Conservation (phyloP, 2,113 vertebrate species). For the Eclectus roratus region DNA sequence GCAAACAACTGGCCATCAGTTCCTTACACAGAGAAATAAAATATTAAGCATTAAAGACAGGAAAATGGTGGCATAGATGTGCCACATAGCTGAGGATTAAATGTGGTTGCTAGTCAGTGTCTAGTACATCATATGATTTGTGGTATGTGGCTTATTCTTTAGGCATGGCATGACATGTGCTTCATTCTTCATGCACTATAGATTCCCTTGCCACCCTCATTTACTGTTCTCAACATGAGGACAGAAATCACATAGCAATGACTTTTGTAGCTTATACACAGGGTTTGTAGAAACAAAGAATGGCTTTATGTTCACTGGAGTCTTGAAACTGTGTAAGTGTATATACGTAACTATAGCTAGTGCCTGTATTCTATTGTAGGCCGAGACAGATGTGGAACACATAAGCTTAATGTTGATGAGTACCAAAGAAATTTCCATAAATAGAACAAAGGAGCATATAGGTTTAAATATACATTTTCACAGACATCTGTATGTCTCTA, state of each 20-base stretch:
- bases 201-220: neutral
- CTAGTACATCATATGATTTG: neutral
- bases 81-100: neutral
- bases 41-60: neutral
- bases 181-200: neutral
- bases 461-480: neutral
- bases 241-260: neutral
- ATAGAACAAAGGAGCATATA: neutral
- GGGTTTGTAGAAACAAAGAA: neutral
- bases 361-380: neutral
- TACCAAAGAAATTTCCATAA: neutral
- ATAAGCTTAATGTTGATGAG: neutral
- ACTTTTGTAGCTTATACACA: neutral
- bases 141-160: conserved; percentile 2
- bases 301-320: neutral
- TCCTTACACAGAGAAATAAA: neutral
- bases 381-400: neutral
- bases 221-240: neutral
- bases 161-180: neutral
- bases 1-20: neutral
- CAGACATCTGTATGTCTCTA: neutral
- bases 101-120: neutral
- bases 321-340: neutral
- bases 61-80: neutral
- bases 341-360: neutral